phyloP scores from a whole-genome alignment of 2,888 invertebrate genomes.

The Furcula furcula region DNA sequence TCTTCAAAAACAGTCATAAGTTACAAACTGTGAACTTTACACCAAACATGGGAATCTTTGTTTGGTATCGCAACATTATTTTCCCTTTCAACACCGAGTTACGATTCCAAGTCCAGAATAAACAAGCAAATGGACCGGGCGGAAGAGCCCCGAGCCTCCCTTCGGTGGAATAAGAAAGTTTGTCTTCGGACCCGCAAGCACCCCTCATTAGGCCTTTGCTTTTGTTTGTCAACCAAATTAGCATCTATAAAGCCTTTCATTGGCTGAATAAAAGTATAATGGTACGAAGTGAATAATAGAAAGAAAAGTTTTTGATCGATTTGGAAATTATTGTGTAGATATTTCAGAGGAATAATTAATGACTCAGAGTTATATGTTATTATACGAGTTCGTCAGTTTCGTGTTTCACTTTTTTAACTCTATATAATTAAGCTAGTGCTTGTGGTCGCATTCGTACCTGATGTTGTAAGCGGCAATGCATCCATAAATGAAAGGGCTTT shows the following conservation, averaged over 20 bases:
- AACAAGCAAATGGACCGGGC: conserved; percentile 77
- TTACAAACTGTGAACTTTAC: conserved; percentile 35
- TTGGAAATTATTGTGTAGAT: too few relatives aligned
- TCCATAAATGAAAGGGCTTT: too few relatives aligned
- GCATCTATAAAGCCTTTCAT: conserved; percentile 68
- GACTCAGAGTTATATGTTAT: too few relatives aligned
- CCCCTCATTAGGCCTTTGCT: conserved; percentile 74
- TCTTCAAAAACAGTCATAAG: conserved; percentile 17
- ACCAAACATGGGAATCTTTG: too few relatives aligned
- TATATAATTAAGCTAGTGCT: too few relatives aligned
- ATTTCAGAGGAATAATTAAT: too few relatives aligned
- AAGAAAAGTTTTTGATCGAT: too few relatives aligned
- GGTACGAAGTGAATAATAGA: conserved; percentile 57
- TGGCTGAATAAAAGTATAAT: conserved; percentile 52
- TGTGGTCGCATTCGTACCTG: too few relatives aligned
- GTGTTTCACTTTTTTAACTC: too few relatives aligned
- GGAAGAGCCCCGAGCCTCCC: conserved; percentile 66
- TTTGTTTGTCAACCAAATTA: conserved; percentile 78
- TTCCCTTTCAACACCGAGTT: conserved; percentile 38
- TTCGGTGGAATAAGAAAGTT: conserved; percentile 71
- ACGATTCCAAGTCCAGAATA: conserved; percentile 68
- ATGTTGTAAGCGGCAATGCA: too few relatives aligned
- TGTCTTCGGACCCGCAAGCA: conserved; percentile 59
- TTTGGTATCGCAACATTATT: conserved; percentile 41
- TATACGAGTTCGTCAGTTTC: too few relatives aligned